These are phyloP conservation scores for Xestia xanthographa DNA, from an alignment of 2,888 invertebrate species.

Conservation along the genomic window DNA sequence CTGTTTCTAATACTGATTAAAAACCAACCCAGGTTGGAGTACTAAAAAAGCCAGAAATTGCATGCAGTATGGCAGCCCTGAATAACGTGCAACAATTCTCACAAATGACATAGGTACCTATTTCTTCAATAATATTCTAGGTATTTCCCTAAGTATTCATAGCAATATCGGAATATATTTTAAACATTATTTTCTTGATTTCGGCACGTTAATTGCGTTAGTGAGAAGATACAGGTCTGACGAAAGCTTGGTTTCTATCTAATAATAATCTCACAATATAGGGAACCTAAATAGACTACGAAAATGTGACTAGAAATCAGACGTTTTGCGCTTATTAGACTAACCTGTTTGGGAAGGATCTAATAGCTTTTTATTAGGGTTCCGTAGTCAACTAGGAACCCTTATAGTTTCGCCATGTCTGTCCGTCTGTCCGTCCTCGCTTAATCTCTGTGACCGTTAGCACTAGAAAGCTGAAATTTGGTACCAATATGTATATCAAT, in stretches of 20 bases:
- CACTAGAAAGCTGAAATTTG: too few species aligned
- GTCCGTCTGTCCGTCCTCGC: too few species aligned
- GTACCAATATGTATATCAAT: too few species aligned
- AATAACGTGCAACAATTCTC: neutral
- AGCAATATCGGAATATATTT: conserved; percentile 4
- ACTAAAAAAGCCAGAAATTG: too few species aligned
- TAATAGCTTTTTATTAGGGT: too few species aligned
- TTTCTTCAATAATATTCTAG: too few species aligned
- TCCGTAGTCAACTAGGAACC: too few species aligned
- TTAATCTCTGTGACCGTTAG: too few species aligned
- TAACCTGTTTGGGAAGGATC: conserved; percentile 1
- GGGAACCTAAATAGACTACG: neutral
- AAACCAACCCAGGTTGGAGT: too few species aligned
- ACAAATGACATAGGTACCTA: too few species aligned
- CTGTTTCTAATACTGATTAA: too few species aligned
- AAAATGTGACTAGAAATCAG: neutral
- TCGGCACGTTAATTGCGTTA: neutral
- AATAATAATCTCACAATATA: conserved; percentile 7
- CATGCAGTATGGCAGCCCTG: neutral
- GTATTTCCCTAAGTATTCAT: neutral
- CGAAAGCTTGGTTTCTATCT: neutral
- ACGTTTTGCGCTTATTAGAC: conserved; percentile 1
- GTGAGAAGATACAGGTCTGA: neutral
- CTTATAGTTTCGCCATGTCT: too few species aligned
- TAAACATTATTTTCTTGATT: neutral